phyloP scores from a whole-genome alignment of 2,888 invertebrate genomes.

The Drosophila rubida region DNA sequence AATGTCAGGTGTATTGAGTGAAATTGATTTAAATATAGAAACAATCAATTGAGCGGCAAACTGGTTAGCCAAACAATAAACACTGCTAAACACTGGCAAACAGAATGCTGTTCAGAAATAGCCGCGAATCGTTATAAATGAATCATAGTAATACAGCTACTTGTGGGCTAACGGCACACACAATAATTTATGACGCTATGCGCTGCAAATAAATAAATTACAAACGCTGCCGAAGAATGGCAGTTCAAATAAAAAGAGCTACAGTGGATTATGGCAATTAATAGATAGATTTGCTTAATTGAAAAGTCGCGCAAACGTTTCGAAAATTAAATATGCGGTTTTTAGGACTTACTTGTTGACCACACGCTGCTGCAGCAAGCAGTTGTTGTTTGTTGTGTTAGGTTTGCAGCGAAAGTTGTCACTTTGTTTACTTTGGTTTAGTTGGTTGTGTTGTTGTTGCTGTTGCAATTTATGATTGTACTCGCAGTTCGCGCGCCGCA shows the following conservation, averaged over 20 bases:
- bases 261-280: background rate
- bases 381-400: constrained; percentile 3
- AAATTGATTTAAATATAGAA: constrained; percentile 30
- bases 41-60: constrained; percentile 10
- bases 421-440: constrained; percentile 32
- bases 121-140: background rate
- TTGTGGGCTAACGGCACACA: background rate
- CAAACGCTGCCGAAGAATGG: too few species aligned
- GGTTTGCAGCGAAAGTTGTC: constrained; percentile 43
- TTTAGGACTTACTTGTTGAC: constrained; percentile 47
- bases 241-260: background rate
- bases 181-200: background rate
- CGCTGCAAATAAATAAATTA: background rate
- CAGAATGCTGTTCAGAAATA: background rate
- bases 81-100: background rate
- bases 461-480: constrained; percentile 37
- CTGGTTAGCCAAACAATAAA: constrained; percentile 15
- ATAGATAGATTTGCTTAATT: background rate
- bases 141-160: constrained; percentile 2
- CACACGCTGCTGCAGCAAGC: constrained; percentile 4
- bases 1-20: constrained; percentile 25
- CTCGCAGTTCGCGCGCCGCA: constrained; percentile 48
- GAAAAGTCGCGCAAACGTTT: background rate
- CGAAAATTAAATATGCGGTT: constrained; percentile 5
- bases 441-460: constrained; percentile 16